A percentile compares a stretch with the other conserved stretches of the same genome.
phyloP scores from a whole-genome alignment of 1,140 invertebrate species.

The Maconellicoccus hirsutus region DNA sequence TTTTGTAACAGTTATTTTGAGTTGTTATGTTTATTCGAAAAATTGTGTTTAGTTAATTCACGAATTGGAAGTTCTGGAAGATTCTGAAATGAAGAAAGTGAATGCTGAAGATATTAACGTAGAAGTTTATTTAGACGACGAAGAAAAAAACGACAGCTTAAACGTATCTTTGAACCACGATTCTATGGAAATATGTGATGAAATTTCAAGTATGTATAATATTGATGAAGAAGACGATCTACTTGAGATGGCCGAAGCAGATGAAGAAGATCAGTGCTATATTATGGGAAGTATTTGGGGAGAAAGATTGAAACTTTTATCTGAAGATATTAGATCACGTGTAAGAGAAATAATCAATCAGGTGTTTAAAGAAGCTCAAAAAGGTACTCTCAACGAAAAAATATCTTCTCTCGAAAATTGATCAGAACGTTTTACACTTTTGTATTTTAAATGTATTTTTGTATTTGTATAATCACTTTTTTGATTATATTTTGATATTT shows the following conservation, averaged over 20 bases:
- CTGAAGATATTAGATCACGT: background rate
- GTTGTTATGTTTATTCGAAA: no score
- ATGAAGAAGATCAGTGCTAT: background rate
- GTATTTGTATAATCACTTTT: no score
- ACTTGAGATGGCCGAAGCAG: background rate
- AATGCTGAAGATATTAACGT: background rate
- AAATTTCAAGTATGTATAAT: background rate
- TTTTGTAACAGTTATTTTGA: no score
- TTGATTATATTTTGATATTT: no score
- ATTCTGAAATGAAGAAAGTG: background rate
- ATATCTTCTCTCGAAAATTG: background rate
- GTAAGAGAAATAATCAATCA: background rate
- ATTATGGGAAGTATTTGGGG: background rate
- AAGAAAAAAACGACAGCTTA: background rate
- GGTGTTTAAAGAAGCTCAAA: background rate
- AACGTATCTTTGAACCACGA: background rate
- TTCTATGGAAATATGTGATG: background rate
- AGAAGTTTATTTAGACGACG: background rate
- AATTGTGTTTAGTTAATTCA: background rate
- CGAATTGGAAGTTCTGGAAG: background rate
- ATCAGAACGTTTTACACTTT: background rate
- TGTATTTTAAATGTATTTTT: no score
- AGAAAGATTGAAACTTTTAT: slow-evolving; percentile 7
- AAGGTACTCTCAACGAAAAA: background rate
- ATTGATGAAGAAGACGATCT: slow-evolving; percentile 1